phyloP scores from a whole-genome alignment of 2,113 vertebrate species.

The Oreocharis arfaki region DNA sequence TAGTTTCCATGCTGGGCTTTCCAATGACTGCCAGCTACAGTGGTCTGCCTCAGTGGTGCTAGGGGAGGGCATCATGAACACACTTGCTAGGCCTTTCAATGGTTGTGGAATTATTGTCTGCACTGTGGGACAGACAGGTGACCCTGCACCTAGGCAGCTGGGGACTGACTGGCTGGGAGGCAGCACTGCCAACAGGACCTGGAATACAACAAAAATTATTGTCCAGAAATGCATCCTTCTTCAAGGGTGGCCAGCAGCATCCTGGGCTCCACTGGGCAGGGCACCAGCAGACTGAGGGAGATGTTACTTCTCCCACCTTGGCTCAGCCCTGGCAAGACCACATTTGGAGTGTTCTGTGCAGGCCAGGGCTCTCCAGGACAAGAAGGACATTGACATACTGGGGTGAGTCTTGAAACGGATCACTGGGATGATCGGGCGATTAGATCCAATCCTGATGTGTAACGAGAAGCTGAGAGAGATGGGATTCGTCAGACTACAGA shows the following conservation, averaged over 20 bases:
- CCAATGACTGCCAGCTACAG: no score
- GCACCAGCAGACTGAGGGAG: background rate
- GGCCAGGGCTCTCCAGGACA: background rate
- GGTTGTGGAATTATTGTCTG: background rate
- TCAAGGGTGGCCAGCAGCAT: background rate
- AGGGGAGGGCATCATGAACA: accelerated
- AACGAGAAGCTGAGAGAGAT: background rate
- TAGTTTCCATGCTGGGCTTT: background rate
- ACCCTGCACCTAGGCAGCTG: no score
- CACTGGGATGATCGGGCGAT: background rate
- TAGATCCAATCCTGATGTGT: background rate
- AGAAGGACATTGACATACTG: background rate
- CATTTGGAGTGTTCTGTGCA: background rate
- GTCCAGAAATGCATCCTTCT: background rate
- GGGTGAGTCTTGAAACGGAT: background rate
- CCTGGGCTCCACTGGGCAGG: background rate
- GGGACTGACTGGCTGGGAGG: background rate
- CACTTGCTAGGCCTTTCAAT: background rate
- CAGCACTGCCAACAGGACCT: background rate
- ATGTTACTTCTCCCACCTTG: background rate
- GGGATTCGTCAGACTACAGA: background rate
- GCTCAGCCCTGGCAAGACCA: background rate
- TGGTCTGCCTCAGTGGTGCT: background rate
- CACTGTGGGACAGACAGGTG: accelerated
- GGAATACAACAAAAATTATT: no score